These are phyloP conservation scores for Belonocnema kinseyi DNA, from an alignment of 1,140 invertebrate genomes.

Conservation along the genomic window DNA sequence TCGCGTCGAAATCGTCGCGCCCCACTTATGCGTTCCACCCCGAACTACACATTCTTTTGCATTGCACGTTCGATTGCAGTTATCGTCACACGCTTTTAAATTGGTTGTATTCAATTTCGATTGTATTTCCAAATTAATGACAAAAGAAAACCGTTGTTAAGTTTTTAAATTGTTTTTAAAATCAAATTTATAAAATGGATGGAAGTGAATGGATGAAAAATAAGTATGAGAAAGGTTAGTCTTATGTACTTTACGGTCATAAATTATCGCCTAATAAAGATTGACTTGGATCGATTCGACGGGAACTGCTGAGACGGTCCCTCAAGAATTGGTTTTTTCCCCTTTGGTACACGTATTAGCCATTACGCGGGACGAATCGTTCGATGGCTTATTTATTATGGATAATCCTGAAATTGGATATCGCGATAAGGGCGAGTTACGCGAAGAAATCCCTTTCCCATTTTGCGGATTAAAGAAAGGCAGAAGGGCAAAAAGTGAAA, in stretches of 20 bases:
- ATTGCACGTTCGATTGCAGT: slow-evolving; percentile 18
- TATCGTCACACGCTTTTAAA: slow-evolving; percentile 7
- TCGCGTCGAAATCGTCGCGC: slow-evolving; percentile 35
- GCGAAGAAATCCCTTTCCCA: background rate
- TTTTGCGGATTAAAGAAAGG: background rate
- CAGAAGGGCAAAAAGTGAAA: slow-evolving; percentile 17
- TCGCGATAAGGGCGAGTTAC: slow-evolving; percentile 31
- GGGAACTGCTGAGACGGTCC: background rate
- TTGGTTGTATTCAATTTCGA: too few relatives aligned
- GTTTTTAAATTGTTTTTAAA: too few relatives aligned
- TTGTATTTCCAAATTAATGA: too few relatives aligned
- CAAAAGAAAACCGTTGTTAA: too few relatives aligned
- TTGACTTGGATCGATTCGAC: slow-evolving; percentile 26
- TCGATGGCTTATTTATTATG: slow-evolving; percentile 53
- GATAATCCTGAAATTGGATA: slow-evolving; percentile 58
- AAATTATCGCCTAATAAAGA: slow-evolving; percentile 26
- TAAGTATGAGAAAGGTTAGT: too few relatives aligned
- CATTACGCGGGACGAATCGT: slow-evolving; percentile 40
- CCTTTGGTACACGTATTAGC: slow-evolving; percentile 40
- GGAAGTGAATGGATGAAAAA: too few relatives aligned
- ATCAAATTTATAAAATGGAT: too few relatives aligned
- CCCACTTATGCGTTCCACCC: slow-evolving; percentile 33
- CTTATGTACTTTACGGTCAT: background rate
- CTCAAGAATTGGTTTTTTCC: slow-evolving; percentile 33
- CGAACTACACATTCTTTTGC: slow-evolving; percentile 30